Conservation (phyloP, 2,797 vertebrate species). For the Danio albolineatus region DNA sequence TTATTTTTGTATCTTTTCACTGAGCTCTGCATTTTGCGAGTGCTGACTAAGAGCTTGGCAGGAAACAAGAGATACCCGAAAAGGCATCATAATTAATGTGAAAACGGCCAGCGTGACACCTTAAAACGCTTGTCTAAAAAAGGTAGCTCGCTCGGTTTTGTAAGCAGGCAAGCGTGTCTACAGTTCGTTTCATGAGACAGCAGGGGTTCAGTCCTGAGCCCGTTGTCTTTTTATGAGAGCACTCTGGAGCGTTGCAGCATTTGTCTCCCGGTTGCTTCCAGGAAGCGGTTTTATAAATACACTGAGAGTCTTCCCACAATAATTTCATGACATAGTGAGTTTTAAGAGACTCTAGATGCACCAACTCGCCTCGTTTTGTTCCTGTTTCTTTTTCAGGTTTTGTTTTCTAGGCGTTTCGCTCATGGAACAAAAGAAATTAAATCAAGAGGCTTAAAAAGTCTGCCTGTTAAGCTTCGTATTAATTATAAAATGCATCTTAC, state of each 20-base stretch:
- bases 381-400: neutral
- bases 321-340: slow-evolving; percentile 58
- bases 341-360: slow-evolving; percentile 47
- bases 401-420: slow-evolving; percentile 40
- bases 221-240: slow-evolving; percentile 39
- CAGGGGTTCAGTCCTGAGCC: neutral
- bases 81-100: neutral
- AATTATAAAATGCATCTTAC: too few relatives aligned
- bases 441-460: slow-evolving; percentile 23
- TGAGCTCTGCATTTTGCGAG: neutral
- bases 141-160: neutral
- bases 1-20: neutral
- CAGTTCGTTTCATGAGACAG: neutral
- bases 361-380: slow-evolving; percentile 29
- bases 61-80: neutral
- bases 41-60: neutral
- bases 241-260: slow-evolving; percentile 47
- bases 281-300: slow-evolving; percentile 57
- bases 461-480: too few relatives aligned
- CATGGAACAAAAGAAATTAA: slow-evolving; percentile 42
- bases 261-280: slow-evolving; percentile 56
- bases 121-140: slow-evolving; percentile 10
- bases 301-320: slow-evolving; percentile 54
- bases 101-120: slow-evolving; percentile 12
- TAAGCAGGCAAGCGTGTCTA: slow-evolving; percentile 9